These are phyloP conservation scores for Pterois miles DNA, from an alignment of 2,797 vertebrate genomes.

Conservation along the genomic window DNA sequence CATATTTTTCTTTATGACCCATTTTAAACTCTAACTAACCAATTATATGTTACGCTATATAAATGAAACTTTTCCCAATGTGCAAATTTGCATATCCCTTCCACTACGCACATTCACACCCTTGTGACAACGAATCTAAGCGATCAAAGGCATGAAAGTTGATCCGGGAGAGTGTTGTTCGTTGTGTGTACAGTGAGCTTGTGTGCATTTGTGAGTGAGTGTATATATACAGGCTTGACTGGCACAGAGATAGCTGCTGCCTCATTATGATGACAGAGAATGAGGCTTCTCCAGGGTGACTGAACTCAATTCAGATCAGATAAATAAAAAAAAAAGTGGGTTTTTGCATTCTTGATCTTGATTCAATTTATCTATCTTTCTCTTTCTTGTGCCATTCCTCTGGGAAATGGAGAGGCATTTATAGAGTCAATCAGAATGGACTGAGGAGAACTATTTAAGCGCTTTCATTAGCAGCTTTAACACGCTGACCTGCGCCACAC, in stretches of 20 bases:
- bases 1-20: constrained; percentile 17
- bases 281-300: constrained; percentile 57
- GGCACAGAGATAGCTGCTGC: constrained; percentile 52
- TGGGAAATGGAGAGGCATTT: constrained; percentile 22
- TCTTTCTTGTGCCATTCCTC: constrained; percentile 7
- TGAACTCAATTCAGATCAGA: constrained; percentile 64
- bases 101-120: constrained; percentile 32
- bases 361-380: constrained; percentile 16
- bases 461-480: constrained; percentile 51
- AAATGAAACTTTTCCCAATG: constrained; percentile 21
- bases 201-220: constrained; percentile 45
- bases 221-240: constrained; percentile 38
- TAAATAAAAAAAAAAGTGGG: neutral
- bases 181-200: constrained; percentile 41
- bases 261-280: constrained; percentile 67
- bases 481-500: constrained; percentile 30
- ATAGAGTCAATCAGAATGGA: constrained; percentile 34
- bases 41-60: constrained; percentile 13
- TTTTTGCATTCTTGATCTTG: constrained; percentile 54
- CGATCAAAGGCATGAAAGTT: constrained; percentile 63
- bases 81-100: constrained; percentile 47
- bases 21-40: constrained; percentile 22
- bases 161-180: constrained; percentile 44
- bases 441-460: constrained; percentile 28
- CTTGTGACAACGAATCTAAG: constrained; percentile 59